Conservation (phyloP, 53 echinoderm and acorn worm genomes). For the Paracentrotus lividus region DNA sequence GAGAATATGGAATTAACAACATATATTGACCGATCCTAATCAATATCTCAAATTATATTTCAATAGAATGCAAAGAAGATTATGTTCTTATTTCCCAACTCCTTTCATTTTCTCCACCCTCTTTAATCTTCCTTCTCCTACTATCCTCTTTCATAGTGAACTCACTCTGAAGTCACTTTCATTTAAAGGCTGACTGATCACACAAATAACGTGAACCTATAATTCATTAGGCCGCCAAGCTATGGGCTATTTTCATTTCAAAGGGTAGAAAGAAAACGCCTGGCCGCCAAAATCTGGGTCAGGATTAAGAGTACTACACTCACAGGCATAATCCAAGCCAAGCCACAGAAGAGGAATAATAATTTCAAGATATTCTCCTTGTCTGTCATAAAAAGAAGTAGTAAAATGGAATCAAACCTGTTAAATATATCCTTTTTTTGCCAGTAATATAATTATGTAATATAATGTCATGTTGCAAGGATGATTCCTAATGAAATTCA, state of each 20-base stretch:
- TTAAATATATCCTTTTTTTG: too few relatives aligned
- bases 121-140: neutral
- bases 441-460: too few relatives aligned
- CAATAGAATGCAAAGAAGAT: neutral
- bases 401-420: too few relatives aligned
- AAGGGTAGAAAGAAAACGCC: neutral
- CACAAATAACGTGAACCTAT: neutral
- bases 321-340: neutral
- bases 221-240: neutral
- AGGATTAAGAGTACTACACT: slow-evolving; percentile 5
- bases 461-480: too few relatives aligned
- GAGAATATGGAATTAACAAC: too few relatives aligned
- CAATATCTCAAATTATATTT: neutral
- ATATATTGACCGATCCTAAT: too few relatives aligned
- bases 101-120: neutral
- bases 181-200: neutral
- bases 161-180: neutral
- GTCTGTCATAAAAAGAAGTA: too few relatives aligned
- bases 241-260: slow-evolving; percentile 27
- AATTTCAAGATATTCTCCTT: too few relatives aligned
- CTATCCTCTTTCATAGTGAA: neutral
- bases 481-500: too few relatives aligned
- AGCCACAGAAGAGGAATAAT: neutral
- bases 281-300: neutral
- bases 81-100: neutral